Evolutionary conservation across 53 echinoderm and acorn worm genomes (phyloP), one percentile per base, ranked within the genome.

Genomic region (Arbacia lixula): DNA sequence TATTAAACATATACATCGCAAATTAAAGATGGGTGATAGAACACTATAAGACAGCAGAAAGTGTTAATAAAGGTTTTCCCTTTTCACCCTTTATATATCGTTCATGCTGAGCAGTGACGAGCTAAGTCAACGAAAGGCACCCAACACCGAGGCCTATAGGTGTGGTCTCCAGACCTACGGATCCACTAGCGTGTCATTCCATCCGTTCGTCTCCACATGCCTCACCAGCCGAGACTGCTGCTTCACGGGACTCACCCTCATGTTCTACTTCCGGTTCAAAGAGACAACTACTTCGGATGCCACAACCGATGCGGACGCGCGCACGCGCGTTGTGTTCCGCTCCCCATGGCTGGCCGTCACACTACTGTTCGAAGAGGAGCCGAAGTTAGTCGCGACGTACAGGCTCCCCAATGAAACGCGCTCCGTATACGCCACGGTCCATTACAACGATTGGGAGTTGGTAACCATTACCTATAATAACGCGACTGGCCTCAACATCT

Each of bases 381-480:
- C n/a, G 46, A 12, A 71, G 3, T 17, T 71, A 0, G 24, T 66
- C 28, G 71, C 27, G 42, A 27, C 42, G 71, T 46, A 71, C 42
- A 20, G 40, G 42, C 26, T 12, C 49, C 11, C 3, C 41, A 25
- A 30, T 33, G 43, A 24, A 25, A 12, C 0, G 42, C 43, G 42
- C 41, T n/a, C 71, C 10, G 71, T 71, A 0, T 24, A 28, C 26
- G 4, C 10, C 29, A 42, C 71, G 25, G 17, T 46, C 6, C 2
- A 9, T 0, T 5, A 71, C 46, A 46, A 19, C 1, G 71, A 46
- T n/a, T 71, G 71, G 71, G 20, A 2, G 1, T 43, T 41, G 12
- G 66, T 66, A 22, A 37, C 66, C 5, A 66, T 66, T 37, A 66
- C 66, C 20, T 66, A 37, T 66, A 38, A 66, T 38, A 36, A 2